phyloP scores from a whole-genome alignment of 2,113 vertebrate species.

The Collichthys lucidus region DNA sequence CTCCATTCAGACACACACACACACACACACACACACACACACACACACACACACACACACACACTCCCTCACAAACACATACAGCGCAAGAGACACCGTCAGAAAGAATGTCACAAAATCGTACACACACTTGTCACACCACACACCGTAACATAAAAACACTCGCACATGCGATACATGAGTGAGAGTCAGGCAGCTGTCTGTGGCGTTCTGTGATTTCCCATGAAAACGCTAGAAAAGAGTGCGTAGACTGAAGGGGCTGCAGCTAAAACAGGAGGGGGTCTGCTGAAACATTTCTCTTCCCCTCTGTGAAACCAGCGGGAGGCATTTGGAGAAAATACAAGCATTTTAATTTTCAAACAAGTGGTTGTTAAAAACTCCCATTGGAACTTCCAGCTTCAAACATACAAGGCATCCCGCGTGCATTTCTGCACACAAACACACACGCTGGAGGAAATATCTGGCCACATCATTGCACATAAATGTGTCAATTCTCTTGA shows the following conservation, averaged over 20 bases:
- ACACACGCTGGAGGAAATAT: background rate
- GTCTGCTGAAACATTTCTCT: constrained; percentile 47
- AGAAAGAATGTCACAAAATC: constrained; percentile 42
- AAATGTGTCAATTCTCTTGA: background rate
- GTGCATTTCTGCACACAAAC: background rate
- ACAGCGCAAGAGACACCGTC: constrained; percentile 14
- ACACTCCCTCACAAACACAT: constrained; percentile 7
- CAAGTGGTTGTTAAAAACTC: constrained; percentile 59
- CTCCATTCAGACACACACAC: constrained; percentile 26
- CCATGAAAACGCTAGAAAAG: constrained; percentile 58
- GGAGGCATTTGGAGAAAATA: constrained; percentile 63
- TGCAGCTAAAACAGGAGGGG: constrained; percentile 63
- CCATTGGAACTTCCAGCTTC: constrained; percentile 49
- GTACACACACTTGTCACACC: constrained; percentile 51
- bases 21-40: no score
- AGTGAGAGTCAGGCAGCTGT: constrained; percentile 51
- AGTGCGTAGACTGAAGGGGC: constrained; percentile 47
- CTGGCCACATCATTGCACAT: background rate
- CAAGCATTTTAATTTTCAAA: constrained; percentile 69
- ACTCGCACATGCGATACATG: constrained; percentile 31
- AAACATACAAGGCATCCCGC: constrained; percentile 43
- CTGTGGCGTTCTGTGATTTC: constrained; percentile 51
- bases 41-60: constrained; percentile 14
- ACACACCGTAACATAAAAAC: constrained; percentile 37
- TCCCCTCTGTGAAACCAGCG: constrained; percentile 51